Percentiles rank a stretch among this genome's conserved stretches.
Conservation (phyloP, 2,888 invertebrate genomes). For the Synergus itoensis region DNA sequence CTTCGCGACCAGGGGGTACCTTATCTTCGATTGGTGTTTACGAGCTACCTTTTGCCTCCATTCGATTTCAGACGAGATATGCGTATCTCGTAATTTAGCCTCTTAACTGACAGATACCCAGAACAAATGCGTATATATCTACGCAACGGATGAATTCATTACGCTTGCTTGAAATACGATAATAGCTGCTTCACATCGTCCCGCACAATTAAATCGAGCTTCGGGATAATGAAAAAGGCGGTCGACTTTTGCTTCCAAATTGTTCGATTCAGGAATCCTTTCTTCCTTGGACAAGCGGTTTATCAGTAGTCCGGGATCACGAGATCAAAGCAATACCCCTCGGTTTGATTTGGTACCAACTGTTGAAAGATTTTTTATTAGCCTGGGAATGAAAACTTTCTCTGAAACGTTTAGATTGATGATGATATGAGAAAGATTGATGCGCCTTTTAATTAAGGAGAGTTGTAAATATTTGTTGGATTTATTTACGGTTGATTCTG, state of each 20-base stretch:
- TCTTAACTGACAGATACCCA: slow-evolving; percentile 5
- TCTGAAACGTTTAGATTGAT: background rate
- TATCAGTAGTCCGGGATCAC: slow-evolving; percentile 4
- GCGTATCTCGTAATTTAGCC: slow-evolving; percentile 9
- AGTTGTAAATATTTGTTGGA: slow-evolving; percentile 1
- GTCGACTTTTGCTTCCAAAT: slow-evolving; percentile 1
- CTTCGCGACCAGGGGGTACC: slow-evolving; percentile 12
- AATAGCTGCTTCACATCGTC: slow-evolving; percentile 16
- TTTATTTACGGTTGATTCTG: slow-evolving; percentile 10
- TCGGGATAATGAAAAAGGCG: slow-evolving; percentile 15
- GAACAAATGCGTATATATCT: background rate
- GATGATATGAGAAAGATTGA: slow-evolving; percentile 14
- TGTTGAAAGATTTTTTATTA: slow-evolving; percentile 4
- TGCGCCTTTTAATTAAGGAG: slow-evolving; percentile 22
- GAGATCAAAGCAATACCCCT: slow-evolving; percentile 33
- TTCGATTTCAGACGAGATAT: slow-evolving; percentile 31
- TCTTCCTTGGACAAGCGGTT: background rate
- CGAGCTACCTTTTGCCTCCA: slow-evolving; percentile 6
- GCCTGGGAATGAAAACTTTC: background rate
- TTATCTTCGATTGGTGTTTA: slow-evolving; percentile 27
- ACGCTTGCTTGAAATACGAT: slow-evolving; percentile 11
- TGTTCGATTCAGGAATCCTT: slow-evolving; percentile 29
- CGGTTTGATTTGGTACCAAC: slow-evolving; percentile 4
- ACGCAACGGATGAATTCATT: slow-evolving; percentile 17
- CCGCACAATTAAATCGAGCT: slow-evolving; percentile 22